phyloP scores from a whole-genome alignment of 2,888 invertebrate genomes.

The Celastrina argiolus region DNA sequence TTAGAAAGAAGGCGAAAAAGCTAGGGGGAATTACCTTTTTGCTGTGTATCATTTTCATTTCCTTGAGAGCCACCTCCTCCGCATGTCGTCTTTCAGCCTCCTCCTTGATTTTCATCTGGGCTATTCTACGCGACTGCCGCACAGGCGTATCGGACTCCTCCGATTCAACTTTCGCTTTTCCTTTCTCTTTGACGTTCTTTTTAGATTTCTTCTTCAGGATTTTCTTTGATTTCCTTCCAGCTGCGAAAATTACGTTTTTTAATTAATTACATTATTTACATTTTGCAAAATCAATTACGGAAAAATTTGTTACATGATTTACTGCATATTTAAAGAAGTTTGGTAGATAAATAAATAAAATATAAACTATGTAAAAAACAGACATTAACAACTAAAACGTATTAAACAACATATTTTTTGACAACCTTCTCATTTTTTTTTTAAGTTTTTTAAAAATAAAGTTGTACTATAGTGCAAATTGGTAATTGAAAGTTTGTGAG shows the following conservation, averaged over 20 bases:
- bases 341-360: too few relatives aligned
- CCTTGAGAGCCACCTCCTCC: slow-evolving; percentile 84
- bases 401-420: too few relatives aligned
- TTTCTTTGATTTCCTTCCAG: slow-evolving; percentile 61
- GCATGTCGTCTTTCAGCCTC: slow-evolving; percentile 86
- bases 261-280: neutral
- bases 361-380: too few relatives aligned
- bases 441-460: too few relatives aligned
- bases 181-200: slow-evolving; percentile 30
- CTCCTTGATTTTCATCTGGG: slow-evolving; percentile 91
- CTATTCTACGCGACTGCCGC: slow-evolving; percentile 89
- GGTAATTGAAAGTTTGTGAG: too few relatives aligned
- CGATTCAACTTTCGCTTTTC: slow-evolving; percentile 37
- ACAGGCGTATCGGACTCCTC: slow-evolving; percentile 75
- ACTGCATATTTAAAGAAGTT: too few relatives aligned
- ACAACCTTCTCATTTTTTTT: too few relatives aligned
- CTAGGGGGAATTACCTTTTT: slow-evolving; percentile 67
- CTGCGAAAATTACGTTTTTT: slow-evolving; percentile 39
- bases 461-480: too few relatives aligned
- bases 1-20: too few relatives aligned
- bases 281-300: too few relatives aligned
- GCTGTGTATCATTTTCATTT: slow-evolving; percentile 81
- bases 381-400: too few relatives aligned
- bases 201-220: slow-evolving; percentile 54
- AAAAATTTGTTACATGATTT: too few relatives aligned